Percentiles rank a stretch among this genome's conserved stretches.
phyloP scores from a whole-genome alignment of 2,888 invertebrate species.

The Chalcis sispes region DNA sequence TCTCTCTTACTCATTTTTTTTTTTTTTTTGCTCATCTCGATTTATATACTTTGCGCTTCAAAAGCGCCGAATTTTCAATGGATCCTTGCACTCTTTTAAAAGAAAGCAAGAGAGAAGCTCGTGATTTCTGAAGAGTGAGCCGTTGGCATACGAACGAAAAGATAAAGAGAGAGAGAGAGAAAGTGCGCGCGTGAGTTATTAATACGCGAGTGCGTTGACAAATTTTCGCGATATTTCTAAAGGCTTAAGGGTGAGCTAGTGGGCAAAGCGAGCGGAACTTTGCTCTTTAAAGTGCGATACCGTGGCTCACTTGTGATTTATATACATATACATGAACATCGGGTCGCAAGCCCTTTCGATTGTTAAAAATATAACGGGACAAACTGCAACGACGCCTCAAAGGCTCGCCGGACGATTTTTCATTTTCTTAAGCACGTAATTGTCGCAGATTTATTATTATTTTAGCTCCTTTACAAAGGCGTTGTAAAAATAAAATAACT shows the following conservation, averaged over 20 bases:
- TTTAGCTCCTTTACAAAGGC: no score
- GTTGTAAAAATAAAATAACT: no score
- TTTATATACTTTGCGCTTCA: constrained; percentile 55
- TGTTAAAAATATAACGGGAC: constrained; percentile 42
- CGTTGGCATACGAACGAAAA: constrained; percentile 45
- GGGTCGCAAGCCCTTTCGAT: constrained; percentile 42
- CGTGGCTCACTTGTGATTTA: constrained; percentile 28
- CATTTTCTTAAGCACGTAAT: constrained; percentile 29
- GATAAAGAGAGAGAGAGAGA: neutral
- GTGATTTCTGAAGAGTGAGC: no score
- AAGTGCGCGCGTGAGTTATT: constrained; percentile 62
- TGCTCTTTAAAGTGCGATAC: constrained; percentile 35
- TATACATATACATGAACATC: constrained; percentile 39
- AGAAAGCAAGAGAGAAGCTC: neutral
- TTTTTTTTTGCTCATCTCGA: neutral
- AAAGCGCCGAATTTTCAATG: constrained; percentile 66
- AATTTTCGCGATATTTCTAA: constrained; percentile 65
- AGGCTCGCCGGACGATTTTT: neutral
- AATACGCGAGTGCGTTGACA: constrained; percentile 63
- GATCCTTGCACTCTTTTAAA: constrained; percentile 38
- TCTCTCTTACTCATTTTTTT: no score
- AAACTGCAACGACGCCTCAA: constrained; percentile 3
- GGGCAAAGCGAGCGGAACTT: constrained; percentile 48
- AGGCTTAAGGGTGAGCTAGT: constrained; percentile 57
- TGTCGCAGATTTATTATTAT: constrained; percentile 22